Evolutionary conservation across 2,113 vertebrate species (phyloP), one percentile per base, ranked within the genome.

Genomic region (cat (Felis catus)): DNA sequence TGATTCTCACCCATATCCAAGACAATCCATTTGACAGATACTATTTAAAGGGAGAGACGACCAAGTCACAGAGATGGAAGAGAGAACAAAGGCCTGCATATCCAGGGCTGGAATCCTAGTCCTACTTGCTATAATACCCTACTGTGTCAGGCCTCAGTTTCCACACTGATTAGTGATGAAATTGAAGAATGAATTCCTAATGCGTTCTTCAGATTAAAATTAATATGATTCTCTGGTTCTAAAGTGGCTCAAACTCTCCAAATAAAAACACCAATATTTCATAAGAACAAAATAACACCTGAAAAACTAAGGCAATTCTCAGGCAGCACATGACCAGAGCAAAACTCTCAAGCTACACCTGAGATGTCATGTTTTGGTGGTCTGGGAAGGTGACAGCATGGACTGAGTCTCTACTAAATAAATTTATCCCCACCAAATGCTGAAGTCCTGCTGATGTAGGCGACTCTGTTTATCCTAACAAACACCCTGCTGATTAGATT

Each of bases 221-320:
- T n/a, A 95, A n/a, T 23, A 94, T 36, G n/a, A 73, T 48, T 89
- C 10, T 55, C 61, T 80, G 48, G 33, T 73, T 29, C 36, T 86
- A 76, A 82, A 93, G 66, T 70, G 91, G 63, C 68, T 79, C 71
- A 70, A 55, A 79, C 33, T 41, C 31, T 63, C 25, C 71, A 89
- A 66, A 82, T 78, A 91, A 48, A 87, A 79, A 94, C 18, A 61
- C 6, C 19, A 65, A 3, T 14, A 82, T 80, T 39, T 95, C 51
- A 92, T 71, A 70, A n/a, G 95, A 68, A 53, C 36, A 96, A 97
- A 95, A 80, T n/a, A 16, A 71, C 33, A 55, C 15, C 21, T 55
- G 66, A 92, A 85, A 80, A 70, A 63, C 39, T 45, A 91, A 71
- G 61, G 51, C 2, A 82, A 78, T 13, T 85, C 13, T 61, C 31